Conservation (phyloP, 2,797 vertebrate genomes). For the Nothura maculosa region DNA sequence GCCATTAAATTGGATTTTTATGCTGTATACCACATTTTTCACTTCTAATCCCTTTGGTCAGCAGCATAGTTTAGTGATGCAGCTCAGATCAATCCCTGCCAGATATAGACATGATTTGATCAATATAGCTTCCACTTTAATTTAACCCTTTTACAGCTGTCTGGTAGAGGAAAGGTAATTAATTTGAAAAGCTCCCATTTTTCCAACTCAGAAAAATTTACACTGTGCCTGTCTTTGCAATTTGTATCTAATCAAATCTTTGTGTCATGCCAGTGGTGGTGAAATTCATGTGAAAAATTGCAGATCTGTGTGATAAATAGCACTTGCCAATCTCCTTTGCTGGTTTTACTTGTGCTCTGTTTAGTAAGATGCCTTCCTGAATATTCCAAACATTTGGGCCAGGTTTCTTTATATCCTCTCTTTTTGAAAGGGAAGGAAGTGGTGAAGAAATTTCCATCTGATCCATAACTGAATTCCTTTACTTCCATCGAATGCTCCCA, state of each 20-base stretch:
- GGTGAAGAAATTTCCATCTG: not conserved
- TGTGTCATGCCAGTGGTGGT: not conserved
- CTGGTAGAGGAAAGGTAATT: slow-evolving; percentile 38
- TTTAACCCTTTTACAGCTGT: slow-evolving; percentile 68
- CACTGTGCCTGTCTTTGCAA: not conserved
- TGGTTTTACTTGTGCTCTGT: not conserved
- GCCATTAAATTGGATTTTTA: slow-evolving; percentile 62
- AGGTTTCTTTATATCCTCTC: not conserved
- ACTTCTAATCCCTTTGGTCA: slow-evolving; percentile 60
- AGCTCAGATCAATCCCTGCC: slow-evolving; percentile 66
- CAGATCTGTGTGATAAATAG: not conserved
- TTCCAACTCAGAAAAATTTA: slow-evolving; percentile 34
- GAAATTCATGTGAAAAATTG: slow-evolving; percentile 19
- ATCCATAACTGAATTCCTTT: not conserved
- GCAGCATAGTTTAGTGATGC: slow-evolving; percentile 48
- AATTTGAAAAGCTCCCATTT: slow-evolving; percentile 39
- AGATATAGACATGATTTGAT: slow-evolving; percentile 40
- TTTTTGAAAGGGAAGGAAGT: slow-evolving; percentile 13
- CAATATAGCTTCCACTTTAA: slow-evolving; percentile 64
- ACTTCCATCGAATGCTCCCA: not conserved
- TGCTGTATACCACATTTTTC: slow-evolving; percentile 54
- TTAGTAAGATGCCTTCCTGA: not conserved
- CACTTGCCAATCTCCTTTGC: slow-evolving; percentile 22
- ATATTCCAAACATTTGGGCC: not conserved
- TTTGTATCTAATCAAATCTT: slow-evolving; percentile 36